Evolutionary conservation across 2,797 vertebrate species (phyloP).

Genomic region (Salarias fasciatus): DNA sequence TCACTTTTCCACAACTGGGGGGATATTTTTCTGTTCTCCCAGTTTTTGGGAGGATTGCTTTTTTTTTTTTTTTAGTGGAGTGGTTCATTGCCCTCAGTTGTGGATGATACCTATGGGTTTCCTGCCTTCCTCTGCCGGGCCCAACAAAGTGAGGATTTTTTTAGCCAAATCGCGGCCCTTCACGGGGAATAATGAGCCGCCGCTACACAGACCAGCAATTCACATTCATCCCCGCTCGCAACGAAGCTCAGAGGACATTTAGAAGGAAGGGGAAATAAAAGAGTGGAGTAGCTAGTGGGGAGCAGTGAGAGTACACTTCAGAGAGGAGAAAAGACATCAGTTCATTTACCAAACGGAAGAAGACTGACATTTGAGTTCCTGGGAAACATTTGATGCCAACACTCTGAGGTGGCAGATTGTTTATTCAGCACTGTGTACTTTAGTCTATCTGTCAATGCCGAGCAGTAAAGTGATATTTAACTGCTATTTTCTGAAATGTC

Average conservation of each 20-base stretch:
- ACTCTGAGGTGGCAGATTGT: constrained; percentile 12
- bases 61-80: too few species aligned
- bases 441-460: background rate
- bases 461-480: constrained; percentile 16
- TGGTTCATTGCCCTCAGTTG: too few species aligned
- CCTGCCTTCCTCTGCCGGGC: too few species aligned
- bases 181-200: constrained; percentile 22
- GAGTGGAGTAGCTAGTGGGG: too few species aligned
- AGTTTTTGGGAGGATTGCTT: too few species aligned
- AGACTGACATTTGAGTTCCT: constrained; percentile 21
- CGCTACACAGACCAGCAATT: constrained; percentile 19
- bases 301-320: too few species aligned
- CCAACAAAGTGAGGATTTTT: too few species aligned
- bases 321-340: constrained; percentile 17
- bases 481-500: constrained; percentile 5
- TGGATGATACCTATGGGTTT: too few species aligned
- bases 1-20: too few species aligned
- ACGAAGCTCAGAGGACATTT: constrained; percentile 37
- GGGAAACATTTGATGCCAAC: constrained; percentile 15
- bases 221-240: constrained; percentile 16
- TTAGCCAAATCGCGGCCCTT: constrained; percentile 29
- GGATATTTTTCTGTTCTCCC: too few species aligned
- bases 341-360: constrained; percentile 27
- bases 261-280: constrained; percentile 13
- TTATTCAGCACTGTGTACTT: constrained; percentile 19